phyloP scores from a whole-genome alignment of 2,888 invertebrate genomes.

The Drosophila mulleri region DNA sequence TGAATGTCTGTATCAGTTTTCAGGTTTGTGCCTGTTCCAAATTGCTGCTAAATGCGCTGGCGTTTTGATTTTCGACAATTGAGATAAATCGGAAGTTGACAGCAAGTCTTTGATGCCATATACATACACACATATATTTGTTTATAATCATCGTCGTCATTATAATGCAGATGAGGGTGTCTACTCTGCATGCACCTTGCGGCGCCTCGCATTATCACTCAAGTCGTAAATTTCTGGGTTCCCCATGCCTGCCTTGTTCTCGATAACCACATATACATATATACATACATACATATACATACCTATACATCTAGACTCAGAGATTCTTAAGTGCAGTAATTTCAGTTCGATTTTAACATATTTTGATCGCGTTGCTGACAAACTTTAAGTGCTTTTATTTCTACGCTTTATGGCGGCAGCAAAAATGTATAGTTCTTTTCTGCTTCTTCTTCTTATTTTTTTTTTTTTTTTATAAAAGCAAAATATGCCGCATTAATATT shows the following conservation, averaged over 20 bases:
- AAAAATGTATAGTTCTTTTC: slow-evolving; percentile 20
- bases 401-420: slow-evolving; percentile 67
- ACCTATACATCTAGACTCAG: slow-evolving; percentile 1
- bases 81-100: slow-evolving; percentile 82
- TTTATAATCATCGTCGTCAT: slow-evolving; percentile 27
- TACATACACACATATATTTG: not conserved
- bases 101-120: slow-evolving; percentile 46
- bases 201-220: slow-evolving; percentile 81
- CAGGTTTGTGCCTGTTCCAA: slow-evolving; percentile 68
- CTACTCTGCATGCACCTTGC: slow-evolving; percentile 75
- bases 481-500: slow-evolving; percentile 71
- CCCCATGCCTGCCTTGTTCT: slow-evolving; percentile 6
- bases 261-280: not conserved
- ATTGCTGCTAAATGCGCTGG: slow-evolving; percentile 74
- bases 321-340: slow-evolving; percentile 69
- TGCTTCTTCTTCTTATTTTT: slow-evolving; percentile 9
- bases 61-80: slow-evolving; percentile 79
- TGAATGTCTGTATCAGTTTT: slow-evolving; percentile 65
- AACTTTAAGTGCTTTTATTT: slow-evolving; percentile 79
- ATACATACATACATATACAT: not conserved
- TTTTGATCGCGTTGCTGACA: slow-evolving; percentile 72
- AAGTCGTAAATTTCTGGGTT: slow-evolving; percentile 75
- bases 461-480: slow-evolving; percentile 51
- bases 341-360: slow-evolving; percentile 74
- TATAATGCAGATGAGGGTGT: slow-evolving; percentile 54